Conservation (phyloP, 2,113 vertebrate genomes). For the Okapia johnstoni region DNA sequence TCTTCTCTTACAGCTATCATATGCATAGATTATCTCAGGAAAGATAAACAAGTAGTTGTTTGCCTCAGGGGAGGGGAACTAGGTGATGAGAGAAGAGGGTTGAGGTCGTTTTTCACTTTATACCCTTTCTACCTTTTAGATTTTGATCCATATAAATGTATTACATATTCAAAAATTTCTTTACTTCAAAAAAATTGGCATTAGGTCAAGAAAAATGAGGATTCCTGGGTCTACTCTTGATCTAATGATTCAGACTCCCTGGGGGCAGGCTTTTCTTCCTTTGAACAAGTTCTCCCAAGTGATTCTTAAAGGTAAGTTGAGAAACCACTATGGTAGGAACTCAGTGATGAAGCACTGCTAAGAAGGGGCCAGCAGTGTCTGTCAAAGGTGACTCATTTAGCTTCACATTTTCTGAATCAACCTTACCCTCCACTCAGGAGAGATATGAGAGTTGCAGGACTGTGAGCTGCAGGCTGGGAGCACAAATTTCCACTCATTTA, state of each 20-base stretch:
- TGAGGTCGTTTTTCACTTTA: slow-evolving; percentile 4
- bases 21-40: not conserved
- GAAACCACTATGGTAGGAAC: not conserved
- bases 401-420: not conserved
- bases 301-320: not conserved
- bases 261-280: not conserved
- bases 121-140: not conserved
- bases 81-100: not conserved
- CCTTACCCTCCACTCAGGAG: not conserved
- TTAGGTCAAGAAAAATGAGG: slow-evolving; percentile 4
- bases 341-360: not conserved
- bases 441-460: not conserved
- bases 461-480: not conserved
- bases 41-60: not conserved
- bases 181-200: not conserved
- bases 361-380: not conserved
- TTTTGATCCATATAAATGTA: not conserved
- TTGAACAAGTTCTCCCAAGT: not conserved
- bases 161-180: not conserved
- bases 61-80: not conserved
- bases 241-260: not conserved
- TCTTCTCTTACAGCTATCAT: not conserved
- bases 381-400: not conserved
- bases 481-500: not conserved
- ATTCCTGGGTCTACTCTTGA: not conserved